Evolutionary conservation across 2,113 vertebrate species (phyloP), one percentile per base, ranked within the genome.

Genomic region (Cyphotilapia sp.): DNA sequence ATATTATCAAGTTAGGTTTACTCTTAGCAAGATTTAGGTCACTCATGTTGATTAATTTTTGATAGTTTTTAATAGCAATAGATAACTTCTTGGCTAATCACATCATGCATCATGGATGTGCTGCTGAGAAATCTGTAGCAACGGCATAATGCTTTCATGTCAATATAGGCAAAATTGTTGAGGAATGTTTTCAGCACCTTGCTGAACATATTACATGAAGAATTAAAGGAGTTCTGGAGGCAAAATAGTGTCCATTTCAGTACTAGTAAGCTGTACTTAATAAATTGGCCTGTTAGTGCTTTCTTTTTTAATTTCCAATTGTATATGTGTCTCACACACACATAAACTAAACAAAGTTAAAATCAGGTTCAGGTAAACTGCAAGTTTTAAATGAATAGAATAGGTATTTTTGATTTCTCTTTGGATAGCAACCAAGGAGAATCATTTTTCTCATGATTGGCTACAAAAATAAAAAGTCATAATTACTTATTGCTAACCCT

Each of bases 341-440:
- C 3, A 61, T 19, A 63, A 63, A 63, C 31, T 35, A 33, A 19
- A 35, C 29, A 63, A 19, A 19, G 59, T 19, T 33, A 63, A 63
- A 63, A 63, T 33, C 16, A 63, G 29, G 29, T 63, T 63, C 29
- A 33, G 59, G 59, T 35, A 63, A 63, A 63, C 31, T 63, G 9
- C 31, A 63, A 38, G 33, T 1, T 57, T 57, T 17, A 17, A 54
- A 54, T 54, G 14, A 24, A 8, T 40, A 11, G 13, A 53, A 16
- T 9, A 8, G 9, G 12, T 66, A 16, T 24, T 84, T 78, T 54
- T 42, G 2, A 27, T 63, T 35, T 74, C 86, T 83, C 59, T 85
- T 83, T 85, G 81, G 85, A 87, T 80, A 89, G 87, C 89, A 88
- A 76, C 89, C 87, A 81, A 24, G 89, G 87, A 85, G 35, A 87